Evolutionary conservation across 2,797 vertebrate genomes (phyloP).

Genomic region (Rhinoraja longicauda): DNA sequence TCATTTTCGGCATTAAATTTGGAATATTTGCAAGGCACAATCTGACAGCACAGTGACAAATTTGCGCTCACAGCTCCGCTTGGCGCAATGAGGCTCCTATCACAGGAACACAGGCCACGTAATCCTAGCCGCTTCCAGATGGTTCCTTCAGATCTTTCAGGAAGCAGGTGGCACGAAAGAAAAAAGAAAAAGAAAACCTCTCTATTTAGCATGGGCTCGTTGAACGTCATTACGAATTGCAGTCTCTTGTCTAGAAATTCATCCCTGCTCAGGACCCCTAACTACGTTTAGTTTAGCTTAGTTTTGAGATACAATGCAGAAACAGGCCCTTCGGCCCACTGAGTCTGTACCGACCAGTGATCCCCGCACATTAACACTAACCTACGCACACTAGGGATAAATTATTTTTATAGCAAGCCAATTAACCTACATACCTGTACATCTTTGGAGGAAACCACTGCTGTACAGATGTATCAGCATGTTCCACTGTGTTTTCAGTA

Average conservation of each 20-base stretch:
- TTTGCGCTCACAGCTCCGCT: background rate
- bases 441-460: too few species aligned
- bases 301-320: too few species aligned
- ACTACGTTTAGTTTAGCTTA: too few species aligned
- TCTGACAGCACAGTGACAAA: conserved; percentile 25
- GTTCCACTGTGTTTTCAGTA: too few species aligned
- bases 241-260: background rate
- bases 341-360: too few species aligned
- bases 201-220: background rate
- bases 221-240: background rate
- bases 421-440: too few species aligned
- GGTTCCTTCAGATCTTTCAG: conserved; percentile 13
- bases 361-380: too few species aligned
- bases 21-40: conserved; percentile 9
- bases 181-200: background rate
- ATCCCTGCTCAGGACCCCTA: background rate
- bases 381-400: too few species aligned
- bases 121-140: conserved; percentile 17
- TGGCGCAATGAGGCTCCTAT: background rate
- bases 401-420: too few species aligned
- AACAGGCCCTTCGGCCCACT: too few species aligned
- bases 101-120: background rate
- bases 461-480: too few species aligned
- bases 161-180: conserved; percentile 24
- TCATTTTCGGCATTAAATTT: conserved; percentile 17